These are phyloP conservation scores for Tor tambroides DNA, from an alignment of 2,113 vertebrate genomes.

Conservation along the genomic window DNA sequence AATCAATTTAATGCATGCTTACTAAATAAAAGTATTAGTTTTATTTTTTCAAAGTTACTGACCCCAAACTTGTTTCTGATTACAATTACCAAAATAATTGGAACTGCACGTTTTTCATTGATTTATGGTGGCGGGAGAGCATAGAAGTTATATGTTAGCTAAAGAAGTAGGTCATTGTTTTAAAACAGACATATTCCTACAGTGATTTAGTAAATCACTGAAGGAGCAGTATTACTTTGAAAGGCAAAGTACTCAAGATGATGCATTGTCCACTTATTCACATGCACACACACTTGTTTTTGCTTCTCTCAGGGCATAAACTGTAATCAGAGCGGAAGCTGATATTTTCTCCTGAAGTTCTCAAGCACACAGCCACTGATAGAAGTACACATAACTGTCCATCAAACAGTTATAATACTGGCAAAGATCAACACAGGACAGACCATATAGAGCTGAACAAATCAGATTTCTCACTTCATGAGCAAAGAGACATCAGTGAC, in stretches of 20 bases:
- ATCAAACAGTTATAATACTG: background rate
- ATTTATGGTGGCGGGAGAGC: background rate
- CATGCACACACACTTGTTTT: slow-evolving; percentile 19
- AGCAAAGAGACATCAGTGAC: background rate
- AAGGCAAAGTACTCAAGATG: background rate
- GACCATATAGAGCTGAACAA: background rate
- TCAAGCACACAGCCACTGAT: slow-evolving; percentile 41
- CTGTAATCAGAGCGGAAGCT: slow-evolving; percentile 67
- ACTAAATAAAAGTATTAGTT: background rate
- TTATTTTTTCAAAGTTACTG: background rate
- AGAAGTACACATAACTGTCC: slow-evolving; percentile 9
- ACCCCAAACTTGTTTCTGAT: background rate
- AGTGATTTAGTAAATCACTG: background rate
- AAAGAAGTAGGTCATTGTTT: background rate
- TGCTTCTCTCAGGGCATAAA: slow-evolving; percentile 59
- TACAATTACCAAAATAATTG: too few species aligned
- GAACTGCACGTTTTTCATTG: background rate
- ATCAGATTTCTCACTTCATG: slow-evolving; percentile 16
- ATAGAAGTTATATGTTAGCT: background rate
- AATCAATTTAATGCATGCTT: background rate
- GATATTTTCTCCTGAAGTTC: slow-evolving; percentile 53
- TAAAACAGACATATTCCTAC: background rate
- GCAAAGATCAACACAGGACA: background rate
- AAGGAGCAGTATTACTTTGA: background rate
- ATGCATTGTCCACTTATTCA: slow-evolving; percentile 23